Evolutionary conservation across 1,140 invertebrate genomes (phyloP).

Genomic region (Diploscapter pachys): DNA sequence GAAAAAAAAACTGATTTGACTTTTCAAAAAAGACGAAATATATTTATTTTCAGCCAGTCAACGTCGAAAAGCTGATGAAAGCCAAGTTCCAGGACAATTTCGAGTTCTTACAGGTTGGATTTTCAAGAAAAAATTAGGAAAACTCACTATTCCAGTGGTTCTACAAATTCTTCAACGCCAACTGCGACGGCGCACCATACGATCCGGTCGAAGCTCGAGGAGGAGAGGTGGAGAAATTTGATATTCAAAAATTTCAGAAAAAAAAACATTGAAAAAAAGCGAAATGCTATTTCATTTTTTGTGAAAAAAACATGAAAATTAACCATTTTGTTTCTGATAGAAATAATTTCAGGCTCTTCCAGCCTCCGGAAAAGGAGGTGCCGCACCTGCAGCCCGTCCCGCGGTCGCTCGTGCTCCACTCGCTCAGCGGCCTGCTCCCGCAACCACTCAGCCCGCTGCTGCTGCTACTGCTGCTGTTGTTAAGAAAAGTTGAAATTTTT

Average conservation of each 20-base stretch:
- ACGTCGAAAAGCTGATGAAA: slow-evolving; percentile 91
- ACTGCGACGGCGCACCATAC: slow-evolving; percentile 75
- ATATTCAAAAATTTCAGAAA: neutral
- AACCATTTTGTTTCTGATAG: slow-evolving; percentile 5
- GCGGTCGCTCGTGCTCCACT: slow-evolving; percentile 4
- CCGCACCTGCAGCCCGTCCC: neutral
- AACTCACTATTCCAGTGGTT: slow-evolving; percentile 80
- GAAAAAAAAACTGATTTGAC: neutral
- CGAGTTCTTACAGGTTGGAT: slow-evolving; percentile 72
- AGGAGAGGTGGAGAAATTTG: slow-evolving; percentile 18
- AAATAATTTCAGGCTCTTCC: slow-evolving; percentile 5
- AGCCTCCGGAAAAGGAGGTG: slow-evolving; percentile 12
- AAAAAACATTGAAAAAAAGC: neutral
- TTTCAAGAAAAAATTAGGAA: too few species aligned
- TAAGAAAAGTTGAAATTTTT: too few species aligned
- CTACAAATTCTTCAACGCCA: slow-evolving; percentile 98
- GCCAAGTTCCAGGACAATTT: slow-evolving; percentile 93
- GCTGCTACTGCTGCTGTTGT: neutral
- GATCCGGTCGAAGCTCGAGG: slow-evolving; percentile 22
- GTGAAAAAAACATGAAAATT: neutral
- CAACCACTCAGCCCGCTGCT: neutral
- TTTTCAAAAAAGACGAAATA: neutral
- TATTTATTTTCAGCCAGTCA: slow-evolving; percentile 72
- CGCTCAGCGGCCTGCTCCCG: neutral
- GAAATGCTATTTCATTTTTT: neutral